Conservation (phyloP, 2,888 invertebrate genomes). For the Sipha maydis region DNA sequence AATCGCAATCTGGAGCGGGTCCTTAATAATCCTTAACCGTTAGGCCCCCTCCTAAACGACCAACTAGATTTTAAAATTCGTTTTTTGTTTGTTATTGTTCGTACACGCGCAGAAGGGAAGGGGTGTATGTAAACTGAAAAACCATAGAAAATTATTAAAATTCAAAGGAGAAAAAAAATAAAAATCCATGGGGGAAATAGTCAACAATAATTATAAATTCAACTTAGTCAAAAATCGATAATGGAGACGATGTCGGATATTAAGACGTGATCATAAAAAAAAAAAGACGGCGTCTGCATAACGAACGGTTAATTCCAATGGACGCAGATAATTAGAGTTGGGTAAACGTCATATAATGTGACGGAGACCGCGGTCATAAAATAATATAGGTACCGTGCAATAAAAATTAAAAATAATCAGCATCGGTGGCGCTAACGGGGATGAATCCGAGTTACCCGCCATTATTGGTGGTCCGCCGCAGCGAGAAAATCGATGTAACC, state of each 20-base stretch:
- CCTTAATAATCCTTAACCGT: neutral
- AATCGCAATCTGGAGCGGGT: neutral
- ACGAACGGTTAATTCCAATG: neutral
- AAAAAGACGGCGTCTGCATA: neutral
- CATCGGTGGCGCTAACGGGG: neutral
- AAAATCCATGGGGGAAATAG: neutral
- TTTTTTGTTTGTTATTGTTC: neutral
- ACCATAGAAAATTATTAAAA: neutral
- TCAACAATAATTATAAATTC: neutral
- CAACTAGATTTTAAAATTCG: slow-evolving; percentile 26
- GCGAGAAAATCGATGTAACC: slow-evolving; percentile 16
- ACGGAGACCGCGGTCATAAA: neutral
- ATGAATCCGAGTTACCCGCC: slow-evolving; percentile 31
- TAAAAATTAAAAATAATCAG: neutral
- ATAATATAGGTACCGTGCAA: neutral
- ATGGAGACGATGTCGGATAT: neutral
- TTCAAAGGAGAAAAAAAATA: neutral
- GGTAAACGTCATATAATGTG: neutral
- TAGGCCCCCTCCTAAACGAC: neutral
- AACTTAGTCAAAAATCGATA: neutral
- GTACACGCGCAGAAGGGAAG: neutral
- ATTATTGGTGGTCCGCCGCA: neutral
- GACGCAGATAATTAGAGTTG: neutral
- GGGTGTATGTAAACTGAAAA: neutral
- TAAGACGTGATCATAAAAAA: neutral